These are phyloP conservation scores for Neelides folsomi DNA, from an alignment of 2,888 invertebrate species.

Conservation along the genomic window DNA sequence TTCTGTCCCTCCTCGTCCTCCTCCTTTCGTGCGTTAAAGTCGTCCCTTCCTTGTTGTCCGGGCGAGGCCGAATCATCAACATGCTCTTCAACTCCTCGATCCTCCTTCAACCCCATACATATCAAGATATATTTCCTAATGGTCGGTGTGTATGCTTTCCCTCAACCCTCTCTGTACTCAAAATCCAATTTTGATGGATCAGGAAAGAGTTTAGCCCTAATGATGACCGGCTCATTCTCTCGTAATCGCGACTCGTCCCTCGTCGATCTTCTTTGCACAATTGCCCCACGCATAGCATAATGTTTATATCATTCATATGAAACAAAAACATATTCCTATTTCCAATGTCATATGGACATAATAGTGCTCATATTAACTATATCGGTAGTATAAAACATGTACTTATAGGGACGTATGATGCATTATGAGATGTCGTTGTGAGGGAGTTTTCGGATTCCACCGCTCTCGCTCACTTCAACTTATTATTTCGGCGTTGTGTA, in stretches of 20 bases:
- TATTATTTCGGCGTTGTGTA: not conserved
- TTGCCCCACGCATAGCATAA: too few species aligned
- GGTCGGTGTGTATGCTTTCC: not conserved
- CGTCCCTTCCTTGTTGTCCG: not conserved
- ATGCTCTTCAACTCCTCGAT: not conserved
- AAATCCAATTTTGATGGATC: too few species aligned
- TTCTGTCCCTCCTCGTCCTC: not conserved
- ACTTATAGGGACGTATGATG: too few species aligned
- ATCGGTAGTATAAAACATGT: too few species aligned
- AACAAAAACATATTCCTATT: too few species aligned
- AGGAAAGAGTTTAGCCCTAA: too few species aligned
- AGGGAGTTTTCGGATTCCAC: not conserved
- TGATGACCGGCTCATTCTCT: not conserved
- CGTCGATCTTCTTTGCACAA: constrained; percentile 2
- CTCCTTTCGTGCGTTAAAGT: not conserved
- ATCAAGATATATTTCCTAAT: not conserved
- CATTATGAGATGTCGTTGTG: too few species aligned
- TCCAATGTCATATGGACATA: too few species aligned
- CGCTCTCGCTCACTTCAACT: not conserved
- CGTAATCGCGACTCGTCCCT: not conserved
- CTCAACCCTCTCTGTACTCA: too few species aligned
- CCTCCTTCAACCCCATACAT: not conserved
- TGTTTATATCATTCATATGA: too few species aligned
- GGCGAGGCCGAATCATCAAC: not conserved
- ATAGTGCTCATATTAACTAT: too few species aligned